Evolutionary conservation across 2,888 invertebrate genomes (phyloP).

Genomic region (Oscheius onirici): DNA sequence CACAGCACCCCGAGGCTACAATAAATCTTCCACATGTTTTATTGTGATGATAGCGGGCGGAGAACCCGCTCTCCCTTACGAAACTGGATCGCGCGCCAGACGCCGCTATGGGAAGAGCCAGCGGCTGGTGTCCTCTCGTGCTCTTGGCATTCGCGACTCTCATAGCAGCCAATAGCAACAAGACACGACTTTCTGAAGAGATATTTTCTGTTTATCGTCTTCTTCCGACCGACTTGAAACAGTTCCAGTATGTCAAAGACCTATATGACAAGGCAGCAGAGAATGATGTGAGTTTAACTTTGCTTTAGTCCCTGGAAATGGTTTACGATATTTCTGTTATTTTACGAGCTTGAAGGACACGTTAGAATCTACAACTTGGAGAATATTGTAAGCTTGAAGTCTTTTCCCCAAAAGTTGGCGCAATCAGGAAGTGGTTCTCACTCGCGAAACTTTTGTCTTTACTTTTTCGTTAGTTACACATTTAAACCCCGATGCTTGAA

Average conservation of each 20-base stretch:
- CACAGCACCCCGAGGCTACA: conserved; percentile 1
- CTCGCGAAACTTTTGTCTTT: no score
- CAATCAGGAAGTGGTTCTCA: no score
- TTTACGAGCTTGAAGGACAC: no score
- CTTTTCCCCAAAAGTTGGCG: no score
- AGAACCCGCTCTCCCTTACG: conserved; percentile 19
- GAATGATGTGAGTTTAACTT: conserved; percentile 39
- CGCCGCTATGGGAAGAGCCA: conserved; percentile 26
- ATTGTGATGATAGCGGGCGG: conserved; percentile 32
- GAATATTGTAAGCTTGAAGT: no score
- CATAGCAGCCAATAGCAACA: background rate
- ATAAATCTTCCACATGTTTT: conserved; percentile 31
- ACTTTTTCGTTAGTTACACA: no score
- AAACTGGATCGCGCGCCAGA: conserved; percentile 33
- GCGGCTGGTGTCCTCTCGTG: background rate
- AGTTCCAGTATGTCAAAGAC: conserved; percentile 41
- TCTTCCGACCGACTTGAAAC: conserved; percentile 39
- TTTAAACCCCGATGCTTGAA: no score
- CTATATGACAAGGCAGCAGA: conserved; percentile 48
- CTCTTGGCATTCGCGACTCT: background rate
- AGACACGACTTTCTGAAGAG: conserved; percentile 3
- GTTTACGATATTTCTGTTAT: background rate
- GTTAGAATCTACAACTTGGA: no score
- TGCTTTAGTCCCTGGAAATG: background rate
- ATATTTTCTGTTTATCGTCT: conserved; percentile 41